phyloP scores from a whole-genome alignment of 2,797 vertebrate species.

The Hozukius guyotensis region DNA sequence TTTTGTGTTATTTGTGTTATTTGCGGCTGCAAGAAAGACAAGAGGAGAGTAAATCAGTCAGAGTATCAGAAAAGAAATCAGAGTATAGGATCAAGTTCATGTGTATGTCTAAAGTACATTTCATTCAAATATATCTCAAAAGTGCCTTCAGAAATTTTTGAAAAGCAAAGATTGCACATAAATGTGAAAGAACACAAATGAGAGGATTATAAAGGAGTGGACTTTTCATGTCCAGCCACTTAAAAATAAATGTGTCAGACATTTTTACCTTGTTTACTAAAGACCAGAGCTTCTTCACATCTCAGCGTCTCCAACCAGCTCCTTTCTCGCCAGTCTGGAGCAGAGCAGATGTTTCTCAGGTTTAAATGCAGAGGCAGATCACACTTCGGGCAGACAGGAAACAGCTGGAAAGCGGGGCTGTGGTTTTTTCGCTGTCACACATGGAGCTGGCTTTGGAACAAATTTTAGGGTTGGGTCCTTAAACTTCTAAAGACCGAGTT shows the following conservation, averaged over 20 bases:
- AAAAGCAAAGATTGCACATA: not conserved
- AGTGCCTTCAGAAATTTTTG: not conserved
- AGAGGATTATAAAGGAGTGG: not conserved
- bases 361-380: slow-evolving; percentile 40
- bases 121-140: not conserved
- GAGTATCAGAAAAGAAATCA: too few relatives aligned
- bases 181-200: not conserved
- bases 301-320: not conserved
- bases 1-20: not conserved
- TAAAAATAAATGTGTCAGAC: slow-evolving; percentile 16
- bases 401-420: slow-evolving; percentile 14
- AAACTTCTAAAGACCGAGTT: slow-evolving; percentile 15
- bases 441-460: not conserved
- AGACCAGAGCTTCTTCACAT: not conserved
- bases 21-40: not conserved
- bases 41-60: not conserved
- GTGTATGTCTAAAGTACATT: not conserved
- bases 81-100: not conserved
- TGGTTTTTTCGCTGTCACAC: slow-evolving; percentile 8
- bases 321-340: not conserved
- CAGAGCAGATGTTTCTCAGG: slow-evolving; percentile 39
- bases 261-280: slow-evolving; percentile 4
- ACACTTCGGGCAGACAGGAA: slow-evolving; percentile 36
- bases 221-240: not conserved
- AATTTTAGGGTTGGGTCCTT: slow-evolving; percentile 15